These are phyloP conservation scores for Octodon degus DNA, from an alignment of 2,113 vertebrate genomes.

Conservation along the genomic window DNA sequence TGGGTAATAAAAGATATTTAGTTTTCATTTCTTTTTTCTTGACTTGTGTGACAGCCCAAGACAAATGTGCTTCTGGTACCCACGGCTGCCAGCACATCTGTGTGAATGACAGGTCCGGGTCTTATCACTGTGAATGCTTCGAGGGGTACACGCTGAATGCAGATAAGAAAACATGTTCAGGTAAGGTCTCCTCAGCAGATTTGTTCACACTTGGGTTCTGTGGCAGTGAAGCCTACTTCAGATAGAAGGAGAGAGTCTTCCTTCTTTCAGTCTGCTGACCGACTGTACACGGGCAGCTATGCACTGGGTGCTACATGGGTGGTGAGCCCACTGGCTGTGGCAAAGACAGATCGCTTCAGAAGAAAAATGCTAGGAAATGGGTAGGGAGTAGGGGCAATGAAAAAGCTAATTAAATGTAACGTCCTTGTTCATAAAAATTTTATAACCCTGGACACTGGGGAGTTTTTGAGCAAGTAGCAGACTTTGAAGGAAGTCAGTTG, in stretches of 20 bases:
- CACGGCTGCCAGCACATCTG: slow-evolving; percentile 94
- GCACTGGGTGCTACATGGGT: not conserved
- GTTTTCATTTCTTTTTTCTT: slow-evolving; percentile 28
- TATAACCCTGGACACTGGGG: slow-evolving; percentile 34
- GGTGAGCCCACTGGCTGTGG: slow-evolving; percentile 14
- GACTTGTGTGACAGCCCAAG: slow-evolving; percentile 85
- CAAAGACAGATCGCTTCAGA: slow-evolving; percentile 34
- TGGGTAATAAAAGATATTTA: not conserved
- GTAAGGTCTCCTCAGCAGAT: slow-evolving; percentile 4
- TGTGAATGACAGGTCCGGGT: slow-evolving; percentile 85
- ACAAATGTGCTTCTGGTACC: slow-evolving; percentile 88
- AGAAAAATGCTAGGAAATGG: slow-evolving; percentile 52
- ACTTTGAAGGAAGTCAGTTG: slow-evolving; percentile 53
- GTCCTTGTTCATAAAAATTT: slow-evolving; percentile 67
- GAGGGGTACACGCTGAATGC: slow-evolving; percentile 91
- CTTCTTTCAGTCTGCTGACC: not conserved
- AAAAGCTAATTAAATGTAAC: not conserved
- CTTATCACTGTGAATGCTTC: slow-evolving; percentile 92
- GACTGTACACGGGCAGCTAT: not conserved
- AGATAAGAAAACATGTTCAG: slow-evolving; percentile 93
- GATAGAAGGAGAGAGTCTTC: not conserved
- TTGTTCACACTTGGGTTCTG: not conserved
- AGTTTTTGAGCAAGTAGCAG: slow-evolving; percentile 49
- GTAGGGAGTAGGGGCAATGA: not conserved
- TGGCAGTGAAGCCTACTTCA: not conserved